These are phyloP conservation scores for Pseudopipra pipra DNA, from an alignment of 2,113 vertebrate genomes.

Conservation along the genomic window DNA sequence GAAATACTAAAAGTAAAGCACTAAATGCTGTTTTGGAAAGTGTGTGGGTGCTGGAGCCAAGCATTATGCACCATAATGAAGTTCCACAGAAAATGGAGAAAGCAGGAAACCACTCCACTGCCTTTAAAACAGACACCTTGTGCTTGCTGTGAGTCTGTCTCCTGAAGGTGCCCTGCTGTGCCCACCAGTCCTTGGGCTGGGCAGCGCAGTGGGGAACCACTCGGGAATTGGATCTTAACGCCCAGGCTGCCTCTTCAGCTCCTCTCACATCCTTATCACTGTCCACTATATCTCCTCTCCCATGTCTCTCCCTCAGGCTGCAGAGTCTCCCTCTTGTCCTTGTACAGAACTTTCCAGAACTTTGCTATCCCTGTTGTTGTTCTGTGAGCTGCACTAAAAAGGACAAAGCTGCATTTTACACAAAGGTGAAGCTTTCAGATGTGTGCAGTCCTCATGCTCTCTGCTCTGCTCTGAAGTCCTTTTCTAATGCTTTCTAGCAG, in stretches of 20 bases:
- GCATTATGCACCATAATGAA: not conserved
- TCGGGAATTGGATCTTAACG: not conserved
- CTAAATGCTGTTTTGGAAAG: constrained; percentile 39
- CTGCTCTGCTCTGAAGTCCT: not conserved
- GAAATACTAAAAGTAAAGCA: constrained; percentile 25
- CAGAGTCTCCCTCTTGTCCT: not conserved
- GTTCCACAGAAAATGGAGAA: not conserved
- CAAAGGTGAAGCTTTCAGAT: not conserved
- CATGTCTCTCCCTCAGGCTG: not conserved
- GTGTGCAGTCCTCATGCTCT: not conserved
- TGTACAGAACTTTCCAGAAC: not conserved
- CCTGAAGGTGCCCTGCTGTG: not conserved
- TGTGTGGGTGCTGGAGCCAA: constrained; percentile 36
- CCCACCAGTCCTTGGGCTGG: not conserved
- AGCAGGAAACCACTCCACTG: not conserved
- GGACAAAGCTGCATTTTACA: not conserved
- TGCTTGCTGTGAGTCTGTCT: not conserved
- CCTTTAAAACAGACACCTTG: not conserved
- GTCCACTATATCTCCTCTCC: not conserved
- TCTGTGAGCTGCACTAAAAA: not conserved
- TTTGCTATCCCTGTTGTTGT: not conserved
- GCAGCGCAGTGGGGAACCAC: not conserved
- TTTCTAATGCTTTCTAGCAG: not conserved
- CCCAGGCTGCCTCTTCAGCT: not conserved
- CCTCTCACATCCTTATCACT: not conserved